Base-by-base conservation (phyloP, 1,140 invertebrate genomes). In the Zaprionus gabonicus region DNA sequence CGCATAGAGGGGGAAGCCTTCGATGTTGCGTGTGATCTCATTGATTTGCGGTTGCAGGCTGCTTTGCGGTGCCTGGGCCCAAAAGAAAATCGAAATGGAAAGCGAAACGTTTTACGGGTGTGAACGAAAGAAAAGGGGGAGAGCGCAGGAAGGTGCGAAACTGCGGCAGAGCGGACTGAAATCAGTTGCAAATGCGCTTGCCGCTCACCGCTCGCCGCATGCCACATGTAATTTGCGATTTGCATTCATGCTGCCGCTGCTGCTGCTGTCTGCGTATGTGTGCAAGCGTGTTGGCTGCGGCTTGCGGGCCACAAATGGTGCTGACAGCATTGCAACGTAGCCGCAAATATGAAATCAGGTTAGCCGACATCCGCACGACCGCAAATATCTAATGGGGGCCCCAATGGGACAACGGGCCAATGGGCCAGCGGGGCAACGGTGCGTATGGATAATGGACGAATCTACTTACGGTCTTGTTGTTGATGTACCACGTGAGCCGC, bases 401-500 rank as follows among this genome's bases (percentile, higher is more conserved):
- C 31, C 23, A 34, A 34, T 9, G 31, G 9, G 49, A n/a, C 23
- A 51, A 15, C 31, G 56, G 25, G 53, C 23, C 57, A 38, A 34
- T 9, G 31, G 9, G 49, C 12, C 23, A 51, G 10, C 44, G 55
- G 25, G 62, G 13, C 57, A 38, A 59, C 36, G 34, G 59, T 62
- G 41, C 59, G 41, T 27, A 15, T 9, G 12, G 23, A 4, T 7
- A 55, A 57, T 71, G 31, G 34, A 36, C 34, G 36, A 67, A 60
- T 65, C 10, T 57, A 85, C 88, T 80, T 82, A 92, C 91, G 70
- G 88, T 91, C 80, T 91, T 90, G 64, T 92, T 84, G 85, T 94
- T 94, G 66, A 94, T 94, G 65, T 93, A 93, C 94, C 94, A 94
- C 23, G 92, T 91, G 7, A 94, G 81, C 17, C 92, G 93, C 38